Evolutionary conservation across 2,888 invertebrate species (phyloP).

Genomic region (Xanthia icteritia): DNA sequence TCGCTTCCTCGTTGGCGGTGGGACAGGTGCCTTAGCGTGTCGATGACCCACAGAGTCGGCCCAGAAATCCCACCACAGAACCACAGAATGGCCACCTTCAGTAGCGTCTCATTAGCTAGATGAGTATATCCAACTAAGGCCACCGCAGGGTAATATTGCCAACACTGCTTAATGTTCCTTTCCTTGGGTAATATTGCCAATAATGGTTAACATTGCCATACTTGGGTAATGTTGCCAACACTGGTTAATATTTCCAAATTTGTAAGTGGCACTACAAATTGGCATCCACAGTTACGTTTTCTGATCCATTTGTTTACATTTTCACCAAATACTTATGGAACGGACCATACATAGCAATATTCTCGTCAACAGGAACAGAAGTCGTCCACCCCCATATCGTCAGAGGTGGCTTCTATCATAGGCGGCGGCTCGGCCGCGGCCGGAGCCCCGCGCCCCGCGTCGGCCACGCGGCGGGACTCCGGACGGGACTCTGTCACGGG

Average conservation of each 20-base stretch:
- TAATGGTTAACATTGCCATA: not conserved
- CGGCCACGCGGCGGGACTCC: slow-evolving; percentile 78
- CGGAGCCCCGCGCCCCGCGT: slow-evolving; percentile 63
- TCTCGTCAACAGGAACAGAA: slow-evolving; percentile 78
- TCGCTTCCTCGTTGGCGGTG: too few species aligned
- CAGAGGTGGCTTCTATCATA: slow-evolving; percentile 86
- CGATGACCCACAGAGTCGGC: too few species aligned
- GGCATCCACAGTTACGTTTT: too few species aligned
- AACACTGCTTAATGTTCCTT: too few species aligned
- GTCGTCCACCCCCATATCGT: slow-evolving; percentile 85
- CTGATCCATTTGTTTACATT: too few species aligned
- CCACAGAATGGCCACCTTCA: too few species aligned
- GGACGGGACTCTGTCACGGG: slow-evolving; percentile 84
- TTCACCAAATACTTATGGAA: not conserved
- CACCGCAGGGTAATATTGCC: too few species aligned
- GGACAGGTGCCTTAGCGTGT: too few species aligned
- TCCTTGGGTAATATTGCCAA: not conserved
- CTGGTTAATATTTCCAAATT: not conserved
- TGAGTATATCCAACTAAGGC: too few species aligned
- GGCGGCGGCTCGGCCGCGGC: slow-evolving; percentile 61
- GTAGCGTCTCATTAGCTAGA: too few species aligned
- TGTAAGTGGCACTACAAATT: not conserved
- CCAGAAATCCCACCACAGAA: too few species aligned
- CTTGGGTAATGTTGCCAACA: not conserved
- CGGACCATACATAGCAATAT: too few species aligned